Base-by-base conservation (phyloP, 2,113 vertebrate genomes). In the Oxyura jamaicensis region DNA sequence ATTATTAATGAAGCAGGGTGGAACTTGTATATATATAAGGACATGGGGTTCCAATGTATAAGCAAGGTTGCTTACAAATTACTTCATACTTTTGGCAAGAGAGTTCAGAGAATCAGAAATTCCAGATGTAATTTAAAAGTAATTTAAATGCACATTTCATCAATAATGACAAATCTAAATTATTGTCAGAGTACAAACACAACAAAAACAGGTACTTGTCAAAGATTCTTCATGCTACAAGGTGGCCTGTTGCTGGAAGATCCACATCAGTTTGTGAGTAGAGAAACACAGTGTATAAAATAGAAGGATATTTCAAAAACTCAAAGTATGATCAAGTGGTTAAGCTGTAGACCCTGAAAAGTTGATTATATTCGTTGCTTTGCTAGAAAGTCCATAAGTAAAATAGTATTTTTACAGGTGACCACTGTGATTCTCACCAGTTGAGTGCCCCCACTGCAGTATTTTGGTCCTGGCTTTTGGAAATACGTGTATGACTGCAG, bases 1-100 rank as follows among this genome's bases (percentile, higher is more conserved):
- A 66, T 69, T 95, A 80, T 80, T 88, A 80, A 92, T 60, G 63
- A 75, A 88, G 22, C n/a, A 88, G 73, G 36, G 86, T 56, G 58
- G 15, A 83, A 71, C 35, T 78, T 83, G 59, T 31, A 86, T 73
- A 41, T 71, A 39, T 12, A 81, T 72, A 82, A 78, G 66, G 53
- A 84, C 8, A 19, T 59, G 31, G 68, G 19, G 7, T 67, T 93
- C 26, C 36, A 72, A 22, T 31, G 8, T n/a, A 46, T 31, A 68
- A 73, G 21, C 26, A 53, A 71, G 14, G 36, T 41, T 85, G 13
- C 35, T 91, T 80, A 73, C 20, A 73, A 10, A 53, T 41, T 58
- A 53, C 8, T 91, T 76, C n/a, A 60, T 35, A 59, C 6, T 82
- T 95, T 82, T 91, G 84, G 52, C n/a, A 78, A 86, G 62, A 58